Percentiles rank a stretch among this genome's conserved stretches.
phyloP scores from a whole-genome alignment of 2,888 invertebrate genomes.

The Pocota personata region DNA sequence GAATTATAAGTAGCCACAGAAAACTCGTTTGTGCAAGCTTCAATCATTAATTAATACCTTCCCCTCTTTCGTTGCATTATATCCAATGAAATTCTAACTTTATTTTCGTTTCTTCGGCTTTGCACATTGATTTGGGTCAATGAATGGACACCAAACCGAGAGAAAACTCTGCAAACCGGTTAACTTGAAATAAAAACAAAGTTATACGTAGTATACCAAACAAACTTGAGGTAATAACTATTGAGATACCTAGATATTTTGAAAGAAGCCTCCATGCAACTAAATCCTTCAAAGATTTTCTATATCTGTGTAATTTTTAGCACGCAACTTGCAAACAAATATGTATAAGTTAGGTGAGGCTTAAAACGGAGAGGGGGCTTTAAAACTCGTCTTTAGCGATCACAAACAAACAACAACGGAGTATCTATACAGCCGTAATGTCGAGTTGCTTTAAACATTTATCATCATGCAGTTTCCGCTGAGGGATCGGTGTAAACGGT shows the following conservation, averaged over 20 bases:
- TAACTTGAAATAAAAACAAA: neutral
- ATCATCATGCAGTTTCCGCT: constrained; percentile 77
- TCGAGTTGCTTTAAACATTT: constrained; percentile 65
- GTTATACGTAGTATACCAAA: no score
- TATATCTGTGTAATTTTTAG: neutral
- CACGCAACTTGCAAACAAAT: neutral
- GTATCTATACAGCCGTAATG: constrained; percentile 2
- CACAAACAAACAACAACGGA: constrained; percentile 5
- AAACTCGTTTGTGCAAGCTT: constrained; percentile 2
- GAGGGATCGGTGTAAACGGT: constrained; percentile 76
- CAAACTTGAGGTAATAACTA: no score
- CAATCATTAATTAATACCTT: neutral
- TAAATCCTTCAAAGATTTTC: neutral
- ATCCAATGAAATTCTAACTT: neutral
- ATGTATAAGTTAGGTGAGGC: neutral
- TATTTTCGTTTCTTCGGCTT: neutral
- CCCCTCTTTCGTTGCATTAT: neutral
- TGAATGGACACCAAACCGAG: neutral
- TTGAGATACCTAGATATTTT: neutral
- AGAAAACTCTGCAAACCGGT: constrained; percentile 40
- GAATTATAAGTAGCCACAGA: neutral
- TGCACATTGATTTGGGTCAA: constrained; percentile 44
- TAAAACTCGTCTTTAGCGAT: constrained; percentile 44
- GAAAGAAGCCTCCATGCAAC: neutral
- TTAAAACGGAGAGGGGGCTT: neutral